Evolutionary conservation across 2,797 vertebrate species (phyloP).

Genomic region (Enoplosus armatus): DNA sequence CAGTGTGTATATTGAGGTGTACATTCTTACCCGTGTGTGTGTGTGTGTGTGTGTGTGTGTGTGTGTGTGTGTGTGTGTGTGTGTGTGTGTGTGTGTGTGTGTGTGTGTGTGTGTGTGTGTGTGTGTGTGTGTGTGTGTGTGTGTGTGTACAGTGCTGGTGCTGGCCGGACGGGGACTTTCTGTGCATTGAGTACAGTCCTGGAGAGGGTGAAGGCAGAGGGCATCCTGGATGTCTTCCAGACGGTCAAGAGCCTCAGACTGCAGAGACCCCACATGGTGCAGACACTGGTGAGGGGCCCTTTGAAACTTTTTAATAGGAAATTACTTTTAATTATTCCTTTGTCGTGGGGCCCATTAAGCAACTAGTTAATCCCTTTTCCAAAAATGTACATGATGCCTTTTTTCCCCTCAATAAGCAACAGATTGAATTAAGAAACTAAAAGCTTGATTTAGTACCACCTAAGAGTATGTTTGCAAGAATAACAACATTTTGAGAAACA

Average conservation of each 20-base stretch:
- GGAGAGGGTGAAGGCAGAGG: constrained; percentile 98
- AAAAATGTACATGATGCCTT: background rate
- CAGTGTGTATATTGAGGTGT: constrained; percentile 2
- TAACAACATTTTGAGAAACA: background rate
- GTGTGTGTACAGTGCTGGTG: constrained; percentile 89
- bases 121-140: constrained; percentile 17
- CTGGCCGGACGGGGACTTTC: constrained; percentile 97
- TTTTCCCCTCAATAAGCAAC: background rate
- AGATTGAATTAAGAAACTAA: background rate
- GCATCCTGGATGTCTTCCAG: constrained; percentile 99
- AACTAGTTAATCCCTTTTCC: background rate
- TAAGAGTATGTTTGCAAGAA: background rate
- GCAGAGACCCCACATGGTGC: constrained; percentile 99
- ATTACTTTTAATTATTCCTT: background rate
- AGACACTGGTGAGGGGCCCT: constrained; percentile 93
- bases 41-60: constrained; percentile 17
- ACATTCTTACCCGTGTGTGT: background rate
- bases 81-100: constrained; percentile 25
- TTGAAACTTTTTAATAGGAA: background rate
- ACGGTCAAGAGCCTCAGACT: constrained; percentile 98
- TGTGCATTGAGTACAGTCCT: constrained; percentile 98
- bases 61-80: no score
- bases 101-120: no score
- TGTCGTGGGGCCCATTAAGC: background rate
- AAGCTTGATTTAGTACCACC: background rate